Evolutionary conservation across 2,113 vertebrate genomes (phyloP).

Genomic region (Todiramphus chloris): DNA sequence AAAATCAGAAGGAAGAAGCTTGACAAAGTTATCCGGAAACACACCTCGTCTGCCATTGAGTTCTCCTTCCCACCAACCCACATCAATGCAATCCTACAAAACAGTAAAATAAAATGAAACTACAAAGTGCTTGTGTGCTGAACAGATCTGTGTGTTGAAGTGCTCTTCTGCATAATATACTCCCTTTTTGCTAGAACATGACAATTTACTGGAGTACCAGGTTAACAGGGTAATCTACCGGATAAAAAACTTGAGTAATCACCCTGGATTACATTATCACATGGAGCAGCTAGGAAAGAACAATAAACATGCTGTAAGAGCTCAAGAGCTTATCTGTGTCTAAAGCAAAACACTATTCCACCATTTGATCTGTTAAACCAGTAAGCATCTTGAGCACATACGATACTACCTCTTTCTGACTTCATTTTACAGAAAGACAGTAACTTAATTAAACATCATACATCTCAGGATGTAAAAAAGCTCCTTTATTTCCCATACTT

Average conservation of each 20-base stretch:
- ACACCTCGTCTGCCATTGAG: conserved; percentile 89
- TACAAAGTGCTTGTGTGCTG: background rate
- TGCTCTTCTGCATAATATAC: background rate
- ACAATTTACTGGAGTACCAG: background rate
- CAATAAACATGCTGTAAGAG: background rate
- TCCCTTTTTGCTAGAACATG: background rate
- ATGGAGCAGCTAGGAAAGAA: background rate
- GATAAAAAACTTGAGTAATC: background rate
- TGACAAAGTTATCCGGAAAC: conserved; percentile 98
- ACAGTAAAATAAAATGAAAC: background rate
- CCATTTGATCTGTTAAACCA: background rate
- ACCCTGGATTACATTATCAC: background rate
- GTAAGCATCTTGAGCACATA: background rate
- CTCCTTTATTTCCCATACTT: conserved; percentile 14
- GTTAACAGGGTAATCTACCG: background rate
- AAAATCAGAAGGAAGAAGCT: conserved; percentile 88
- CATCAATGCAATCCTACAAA: conserved; percentile 91
- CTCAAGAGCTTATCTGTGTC: background rate
- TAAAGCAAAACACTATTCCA: background rate
- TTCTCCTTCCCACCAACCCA: conserved; percentile 98
- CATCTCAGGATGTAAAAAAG: background rate
- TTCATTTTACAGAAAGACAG: conserved; percentile 43
- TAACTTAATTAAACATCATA: conserved; percentile 25
- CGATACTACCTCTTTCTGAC: background rate
- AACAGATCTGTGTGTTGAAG: background rate